These are phyloP conservation scores for Pituophis catenifer DNA, from an alignment of 2,113 vertebrate species.

Conservation along the genomic window DNA sequence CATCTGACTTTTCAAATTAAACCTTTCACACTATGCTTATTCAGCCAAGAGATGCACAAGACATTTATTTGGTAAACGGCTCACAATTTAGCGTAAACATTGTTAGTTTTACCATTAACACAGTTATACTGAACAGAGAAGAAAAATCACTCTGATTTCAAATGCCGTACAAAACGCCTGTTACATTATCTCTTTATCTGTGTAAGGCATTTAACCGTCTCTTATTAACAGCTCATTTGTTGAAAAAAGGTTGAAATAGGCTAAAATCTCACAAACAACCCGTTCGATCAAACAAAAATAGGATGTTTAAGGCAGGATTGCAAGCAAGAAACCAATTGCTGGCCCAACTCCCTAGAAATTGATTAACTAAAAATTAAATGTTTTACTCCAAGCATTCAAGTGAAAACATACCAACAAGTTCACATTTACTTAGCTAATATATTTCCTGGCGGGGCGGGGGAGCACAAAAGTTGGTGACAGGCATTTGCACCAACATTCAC, in stretches of 20 bases:
- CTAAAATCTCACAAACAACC: not conserved
- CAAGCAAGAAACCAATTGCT: not conserved
- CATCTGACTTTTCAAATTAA: not conserved
- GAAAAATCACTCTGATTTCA: not conserved
- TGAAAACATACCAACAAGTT: not conserved
- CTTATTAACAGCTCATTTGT: not conserved
- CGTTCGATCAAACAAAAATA: not conserved
- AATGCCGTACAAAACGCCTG: not conserved
- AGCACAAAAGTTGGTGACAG: not conserved
- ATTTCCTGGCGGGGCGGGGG: not conserved
- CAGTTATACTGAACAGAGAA: not conserved
- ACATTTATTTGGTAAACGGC: not conserved
- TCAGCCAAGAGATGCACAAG: not conserved
- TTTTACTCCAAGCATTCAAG: not conserved
- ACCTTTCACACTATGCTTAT: not conserved
- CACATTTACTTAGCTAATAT: not conserved
- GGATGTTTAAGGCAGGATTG: not conserved
- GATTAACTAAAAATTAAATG: not conserved
- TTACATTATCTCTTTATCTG: not conserved
- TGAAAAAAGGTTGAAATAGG: not conserved
- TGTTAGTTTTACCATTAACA: constrained; percentile 20
- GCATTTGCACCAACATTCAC: not conserved
- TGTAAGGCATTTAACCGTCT: not conserved
- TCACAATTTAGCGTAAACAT: constrained; percentile 31
- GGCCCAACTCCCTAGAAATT: not conserved